Base-by-base conservation (phyloP, 2,113 vertebrate species). In the Sinocyclocheilus anophthalmus region DNA sequence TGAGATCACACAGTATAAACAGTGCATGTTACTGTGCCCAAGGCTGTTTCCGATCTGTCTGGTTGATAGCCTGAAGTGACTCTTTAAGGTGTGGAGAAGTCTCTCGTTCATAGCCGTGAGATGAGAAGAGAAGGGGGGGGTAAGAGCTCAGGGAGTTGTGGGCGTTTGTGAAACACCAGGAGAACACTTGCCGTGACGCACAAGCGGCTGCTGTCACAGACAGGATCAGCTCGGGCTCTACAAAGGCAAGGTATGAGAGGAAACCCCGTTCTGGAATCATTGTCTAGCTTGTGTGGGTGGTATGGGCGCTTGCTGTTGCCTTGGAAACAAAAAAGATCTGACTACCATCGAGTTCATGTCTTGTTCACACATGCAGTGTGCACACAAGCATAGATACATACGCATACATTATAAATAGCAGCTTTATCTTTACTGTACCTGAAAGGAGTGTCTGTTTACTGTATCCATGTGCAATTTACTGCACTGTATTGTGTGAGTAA, bases 241-340 rank as follows among this genome's bases (percentile, higher is more conserved):
- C 88, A 86, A 45, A 88, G 70, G 77, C 63, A 81, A 8, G 57
- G 85, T 84, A 26, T 37, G 59, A 91, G 87, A 94, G 92, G 93
- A 93, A 94, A 93, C 90, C 93, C 91, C 88, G 85, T 30, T 88
- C 85, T 73, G 33, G 48, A 84, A 85, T 65, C 50, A 20, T 20
- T 39, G 33, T 16, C 33, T 69, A 39, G 13, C 63, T 6, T 30
- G 61, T 12, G 53, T 81, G n/a, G 77, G 78, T 37, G 16, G 63
- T 22, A 48, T 42, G 12, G 33, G 33, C 30, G 33, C 67, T 42
- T 63, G 33, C 86, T 4, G 67, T 90, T 85, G 80, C 48, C 81
- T 39, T 89, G 84, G 80, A 85, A 86, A 88, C 79, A 59, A 83
- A 77, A 50, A 76, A 59, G 50, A 76, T 78, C 53, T 30, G 5